Percentiles rank a stretch among this genome's conserved stretches.
Conservation (phyloP, 2,797 vertebrate species). For the Molothrus ater region DNA sequence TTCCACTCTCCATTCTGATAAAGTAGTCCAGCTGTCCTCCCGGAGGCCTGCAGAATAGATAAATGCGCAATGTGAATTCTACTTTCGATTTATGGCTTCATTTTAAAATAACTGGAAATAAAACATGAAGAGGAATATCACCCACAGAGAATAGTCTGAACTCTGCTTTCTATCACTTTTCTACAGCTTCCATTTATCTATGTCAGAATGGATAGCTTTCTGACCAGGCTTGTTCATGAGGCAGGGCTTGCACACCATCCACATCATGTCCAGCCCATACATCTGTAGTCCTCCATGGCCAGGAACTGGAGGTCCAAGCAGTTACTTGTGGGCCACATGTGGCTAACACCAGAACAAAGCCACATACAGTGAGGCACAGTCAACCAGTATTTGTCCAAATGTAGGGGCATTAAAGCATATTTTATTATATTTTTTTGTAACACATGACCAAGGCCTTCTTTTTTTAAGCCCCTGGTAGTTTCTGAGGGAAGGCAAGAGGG, state of each 20-base stretch:
- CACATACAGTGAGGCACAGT: not conserved
- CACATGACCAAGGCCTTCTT: rapidly evolving
- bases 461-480: not conserved
- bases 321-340: not conserved
- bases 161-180: constrained; percentile 28
- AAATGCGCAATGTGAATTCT: constrained; percentile 30
- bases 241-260: not conserved
- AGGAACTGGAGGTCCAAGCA: not conserved
- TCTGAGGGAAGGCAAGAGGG: not conserved
- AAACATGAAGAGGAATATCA: constrained; percentile 45
- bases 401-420: not conserved
- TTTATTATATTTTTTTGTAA: not conserved
- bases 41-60: not conserved
- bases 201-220: not conserved
- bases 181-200: constrained; percentile 33
- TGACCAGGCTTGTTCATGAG: not conserved
- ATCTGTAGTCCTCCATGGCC: not conserved
- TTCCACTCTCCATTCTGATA: not conserved
- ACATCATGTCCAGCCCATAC: rapidly evolving
- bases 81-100: constrained; percentile 32
- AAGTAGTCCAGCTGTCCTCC: constrained; percentile 10
- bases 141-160: constrained; percentile 6
- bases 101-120: constrained; percentile 65
- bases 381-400: not conserved
- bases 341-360: not conserved